A percentile compares a stretch with the other conserved stretches of the same genome.
These are phyloP conservation scores for Sipha flava DNA, from an alignment of 1,140 invertebrate genomes.

Conservation along the genomic window DNA sequence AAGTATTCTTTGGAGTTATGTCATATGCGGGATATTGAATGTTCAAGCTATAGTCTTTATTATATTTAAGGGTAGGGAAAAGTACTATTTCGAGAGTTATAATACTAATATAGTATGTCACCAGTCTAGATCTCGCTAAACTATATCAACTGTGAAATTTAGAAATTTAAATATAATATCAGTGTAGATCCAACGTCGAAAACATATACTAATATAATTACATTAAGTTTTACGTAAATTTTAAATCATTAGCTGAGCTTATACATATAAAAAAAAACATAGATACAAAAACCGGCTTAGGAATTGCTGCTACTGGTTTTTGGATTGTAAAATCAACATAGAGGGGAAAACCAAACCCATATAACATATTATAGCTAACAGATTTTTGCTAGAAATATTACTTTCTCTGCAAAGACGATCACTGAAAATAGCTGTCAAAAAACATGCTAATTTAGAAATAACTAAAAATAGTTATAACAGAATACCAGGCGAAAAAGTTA, in stretches of 20 bases:
- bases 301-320: slow-evolving; percentile 13
- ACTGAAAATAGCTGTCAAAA: slow-evolving; percentile 16
- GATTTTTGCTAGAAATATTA: slow-evolving; percentile 25
- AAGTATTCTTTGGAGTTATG: too few relatives aligned
- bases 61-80: not conserved
- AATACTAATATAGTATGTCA: not conserved
- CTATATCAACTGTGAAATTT: not conserved
- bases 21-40: too few relatives aligned
- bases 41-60: not conserved
- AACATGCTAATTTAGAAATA: slow-evolving; percentile 18
- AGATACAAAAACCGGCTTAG: not conserved
- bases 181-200: not conserved
- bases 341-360: slow-evolving; percentile 23
- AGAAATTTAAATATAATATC: not conserved
- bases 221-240: slow-evolving; percentile 11
- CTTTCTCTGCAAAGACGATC: slow-evolving; percentile 23
- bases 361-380: slow-evolving; percentile 18
- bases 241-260: not conserved
- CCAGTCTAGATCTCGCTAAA: not conserved
- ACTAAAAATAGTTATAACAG: not conserved
- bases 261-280: not conserved
- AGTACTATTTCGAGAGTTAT: not conserved
- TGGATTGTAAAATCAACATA: not conserved
- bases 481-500: not conserved
- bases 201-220: not conserved